phyloP scores from a whole-genome alignment of 2,888 invertebrate genomes.

The Cheilosia vernalis region DNA sequence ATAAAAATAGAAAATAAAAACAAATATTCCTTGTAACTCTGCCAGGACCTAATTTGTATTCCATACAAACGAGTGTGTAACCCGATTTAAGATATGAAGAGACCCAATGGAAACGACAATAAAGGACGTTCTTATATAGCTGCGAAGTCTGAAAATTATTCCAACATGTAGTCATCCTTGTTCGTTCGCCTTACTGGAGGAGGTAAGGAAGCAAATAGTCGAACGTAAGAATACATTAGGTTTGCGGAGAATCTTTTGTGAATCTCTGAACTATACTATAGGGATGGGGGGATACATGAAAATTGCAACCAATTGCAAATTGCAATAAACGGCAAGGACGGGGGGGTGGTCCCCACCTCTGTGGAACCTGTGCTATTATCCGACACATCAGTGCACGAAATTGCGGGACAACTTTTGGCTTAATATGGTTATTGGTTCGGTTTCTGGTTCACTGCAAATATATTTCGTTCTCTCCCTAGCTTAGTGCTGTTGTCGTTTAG shows the following conservation, averaged over 20 bases:
- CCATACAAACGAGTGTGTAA: conserved; percentile 26
- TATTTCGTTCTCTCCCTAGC: neutral
- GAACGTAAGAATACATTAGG: conserved; percentile 10
- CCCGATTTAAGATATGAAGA: conserved; percentile 25
- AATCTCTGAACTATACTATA: conserved; percentile 10
- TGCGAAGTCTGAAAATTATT: conserved; percentile 24
- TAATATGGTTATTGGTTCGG: conserved; percentile 17
- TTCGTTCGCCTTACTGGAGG: neutral
- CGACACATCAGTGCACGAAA: neutral
- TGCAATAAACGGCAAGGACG: neutral
- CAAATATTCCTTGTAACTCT: neutral
- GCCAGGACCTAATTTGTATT: conserved; percentile 47
- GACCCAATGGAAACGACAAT: neutral
- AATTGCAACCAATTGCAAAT: no score
- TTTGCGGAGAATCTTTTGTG: conserved; percentile 12
- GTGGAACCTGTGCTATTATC: neutral
- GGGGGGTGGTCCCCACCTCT: no score
- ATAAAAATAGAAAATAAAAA: neutral
- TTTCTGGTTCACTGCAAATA: neutral
- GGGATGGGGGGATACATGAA: neutral
- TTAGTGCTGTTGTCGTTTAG: neutral
- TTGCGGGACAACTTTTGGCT: conserved; percentile 10
- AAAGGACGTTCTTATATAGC: conserved; percentile 6
- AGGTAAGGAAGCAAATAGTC: neutral
- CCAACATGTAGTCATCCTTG: conserved; percentile 8